phyloP scores from a whole-genome alignment of 2,113 vertebrate species.

The Pelecanoides urinatrix region DNA sequence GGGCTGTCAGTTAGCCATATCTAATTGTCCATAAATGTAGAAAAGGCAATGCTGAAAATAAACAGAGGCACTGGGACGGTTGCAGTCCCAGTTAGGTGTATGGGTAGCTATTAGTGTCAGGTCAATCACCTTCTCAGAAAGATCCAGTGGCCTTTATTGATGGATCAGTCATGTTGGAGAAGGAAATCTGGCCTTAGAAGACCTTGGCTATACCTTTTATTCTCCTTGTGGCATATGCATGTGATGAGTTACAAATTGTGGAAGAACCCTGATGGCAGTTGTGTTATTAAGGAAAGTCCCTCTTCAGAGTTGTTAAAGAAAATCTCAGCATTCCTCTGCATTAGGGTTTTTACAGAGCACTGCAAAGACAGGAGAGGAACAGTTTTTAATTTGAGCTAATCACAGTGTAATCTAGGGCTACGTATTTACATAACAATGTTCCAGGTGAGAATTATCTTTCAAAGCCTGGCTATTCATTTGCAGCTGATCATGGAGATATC shows the following conservation, averaged over 20 bases:
- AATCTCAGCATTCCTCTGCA: background rate
- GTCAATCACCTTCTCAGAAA: background rate
- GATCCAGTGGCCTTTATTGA: background rate
- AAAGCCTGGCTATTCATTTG: background rate
- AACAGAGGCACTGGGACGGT: background rate
- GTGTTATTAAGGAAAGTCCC: background rate
- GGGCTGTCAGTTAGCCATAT: background rate
- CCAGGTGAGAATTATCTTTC: background rate
- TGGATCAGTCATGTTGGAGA: background rate
- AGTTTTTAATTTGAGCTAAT: background rate
- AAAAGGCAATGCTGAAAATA: background rate
- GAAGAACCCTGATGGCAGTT: rapidly evolving
- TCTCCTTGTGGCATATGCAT: background rate
- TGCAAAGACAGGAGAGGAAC: background rate
- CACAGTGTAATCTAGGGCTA: background rate
- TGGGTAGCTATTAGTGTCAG: background rate
- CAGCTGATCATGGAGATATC: background rate
- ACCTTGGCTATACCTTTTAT: background rate
- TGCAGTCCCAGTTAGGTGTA: background rate
- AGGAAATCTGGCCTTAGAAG: background rate
- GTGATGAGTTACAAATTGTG: background rate
- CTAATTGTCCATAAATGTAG: background rate
- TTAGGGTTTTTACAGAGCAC: background rate
- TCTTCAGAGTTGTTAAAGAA: background rate
- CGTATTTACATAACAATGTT: background rate